A percentile compares a stretch with the other conserved stretches of the same genome.
phyloP scores from a whole-genome alignment of 2,888 invertebrate genomes.

The Portevinia maculata region DNA sequence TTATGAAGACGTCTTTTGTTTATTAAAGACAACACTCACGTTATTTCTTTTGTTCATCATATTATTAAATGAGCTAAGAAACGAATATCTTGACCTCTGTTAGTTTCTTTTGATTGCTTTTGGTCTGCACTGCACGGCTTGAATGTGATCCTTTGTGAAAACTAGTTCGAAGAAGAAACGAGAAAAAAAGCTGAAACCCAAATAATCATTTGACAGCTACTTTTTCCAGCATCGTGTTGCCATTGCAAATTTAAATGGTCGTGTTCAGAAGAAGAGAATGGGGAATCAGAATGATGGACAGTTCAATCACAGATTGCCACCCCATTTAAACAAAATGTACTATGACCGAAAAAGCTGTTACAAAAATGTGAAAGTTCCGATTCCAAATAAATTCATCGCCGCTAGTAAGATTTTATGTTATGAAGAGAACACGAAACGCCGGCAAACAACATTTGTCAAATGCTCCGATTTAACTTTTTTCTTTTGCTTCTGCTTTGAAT shows the following conservation, averaged over 20 bases:
- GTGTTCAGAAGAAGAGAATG: not conserved
- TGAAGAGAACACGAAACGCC: too few species aligned
- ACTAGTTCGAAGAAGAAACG: conserved; percentile 60
- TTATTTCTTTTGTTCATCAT: conserved; percentile 82
- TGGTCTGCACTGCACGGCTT: conserved; percentile 61
- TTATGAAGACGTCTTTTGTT: conserved; percentile 36
- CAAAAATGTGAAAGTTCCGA: too few species aligned
- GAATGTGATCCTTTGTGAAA: conserved; percentile 74
- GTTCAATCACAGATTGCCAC: too few species aligned
- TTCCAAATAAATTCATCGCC: too few species aligned
- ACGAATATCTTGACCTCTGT: conserved; percentile 33
- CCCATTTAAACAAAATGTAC: too few species aligned
- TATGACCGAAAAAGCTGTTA: too few species aligned
- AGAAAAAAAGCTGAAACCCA: conserved; percentile 25
- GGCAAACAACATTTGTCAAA: too few species aligned
- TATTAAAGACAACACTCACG: conserved; percentile 76
- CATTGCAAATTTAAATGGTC: not conserved
- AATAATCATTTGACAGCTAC: conserved; percentile 33
- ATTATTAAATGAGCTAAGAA: conserved; percentile 21
- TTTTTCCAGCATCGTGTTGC: not conserved
- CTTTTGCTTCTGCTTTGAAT: too few species aligned
- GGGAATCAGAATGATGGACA: too few species aligned
- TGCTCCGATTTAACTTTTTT: too few species aligned
- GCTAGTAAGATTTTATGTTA: too few species aligned
- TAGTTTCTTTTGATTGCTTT: not conserved